Evolutionary conservation across 2,888 invertebrate species (phyloP).

Genomic region (Luperina testacea): DNA sequence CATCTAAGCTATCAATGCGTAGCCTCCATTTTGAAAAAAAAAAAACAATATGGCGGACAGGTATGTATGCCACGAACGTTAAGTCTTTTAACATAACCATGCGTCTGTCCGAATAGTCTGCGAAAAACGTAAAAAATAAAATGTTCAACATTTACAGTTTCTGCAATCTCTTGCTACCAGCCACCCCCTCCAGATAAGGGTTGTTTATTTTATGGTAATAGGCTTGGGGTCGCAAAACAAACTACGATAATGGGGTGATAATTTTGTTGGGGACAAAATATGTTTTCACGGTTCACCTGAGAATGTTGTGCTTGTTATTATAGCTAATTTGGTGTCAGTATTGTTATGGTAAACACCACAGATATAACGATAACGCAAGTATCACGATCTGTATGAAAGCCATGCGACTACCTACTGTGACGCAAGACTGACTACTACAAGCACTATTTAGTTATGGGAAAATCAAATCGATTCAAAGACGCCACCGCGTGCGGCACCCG

Average conservation of each 20-base stretch:
- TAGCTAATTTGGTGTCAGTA: not conserved
- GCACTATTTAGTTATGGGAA: too few species aligned
- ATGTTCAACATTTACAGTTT: not conserved
- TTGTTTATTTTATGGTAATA: conserved; percentile 61
- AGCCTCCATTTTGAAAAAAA: too few species aligned
- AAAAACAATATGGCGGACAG: too few species aligned
- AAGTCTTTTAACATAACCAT: not conserved
- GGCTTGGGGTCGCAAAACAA: conserved; percentile 39
- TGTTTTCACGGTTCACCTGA: conserved; percentile 23
- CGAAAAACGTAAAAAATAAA: not conserved
- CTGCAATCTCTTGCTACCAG: conserved; percentile 27
- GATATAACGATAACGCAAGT: too few species aligned
- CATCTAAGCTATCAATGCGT: not conserved
- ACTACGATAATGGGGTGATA: conserved; percentile 49
- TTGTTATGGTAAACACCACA: not conserved
- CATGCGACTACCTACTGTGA: too few species aligned
- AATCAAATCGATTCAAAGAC: too few species aligned
- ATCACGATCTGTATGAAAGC: too few species aligned
- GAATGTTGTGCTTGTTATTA: conserved; percentile 16
- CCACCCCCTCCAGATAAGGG: conserved; percentile 32
- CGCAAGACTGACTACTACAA: too few species aligned
- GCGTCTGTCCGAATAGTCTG: not conserved
- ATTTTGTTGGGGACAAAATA: conserved; percentile 38
- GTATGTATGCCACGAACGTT: not conserved
- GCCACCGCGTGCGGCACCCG: too few species aligned